Conservation (phyloP, 2,113 vertebrate species). For the Hassar affinis region DNA sequence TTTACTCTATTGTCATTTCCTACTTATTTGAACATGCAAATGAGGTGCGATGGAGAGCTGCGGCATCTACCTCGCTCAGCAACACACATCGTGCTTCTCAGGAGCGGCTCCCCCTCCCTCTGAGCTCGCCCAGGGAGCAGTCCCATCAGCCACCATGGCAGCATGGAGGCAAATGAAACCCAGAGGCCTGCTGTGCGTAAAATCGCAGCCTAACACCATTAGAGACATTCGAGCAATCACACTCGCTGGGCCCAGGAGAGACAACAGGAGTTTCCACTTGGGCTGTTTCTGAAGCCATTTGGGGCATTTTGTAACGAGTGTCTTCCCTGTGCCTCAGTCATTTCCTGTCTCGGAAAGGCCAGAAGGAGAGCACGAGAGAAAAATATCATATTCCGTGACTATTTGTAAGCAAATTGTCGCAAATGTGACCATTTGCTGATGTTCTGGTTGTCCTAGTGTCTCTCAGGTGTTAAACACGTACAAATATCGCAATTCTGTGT, state of each 20-base stretch:
- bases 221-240: constrained; percentile 55
- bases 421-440: background rate
- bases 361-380: background rate
- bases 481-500: no score
- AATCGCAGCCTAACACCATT: constrained; percentile 57
- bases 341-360: constrained; percentile 37
- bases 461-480: background rate
- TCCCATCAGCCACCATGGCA: constrained; percentile 46
- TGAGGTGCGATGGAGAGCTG: constrained; percentile 44
- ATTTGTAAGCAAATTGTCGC: background rate
- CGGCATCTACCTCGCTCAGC: constrained; percentile 44
- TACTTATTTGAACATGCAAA: constrained; percentile 59
- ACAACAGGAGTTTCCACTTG: constrained; percentile 46
- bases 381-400: background rate
- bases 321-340: constrained; percentile 19
- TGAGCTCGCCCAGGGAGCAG: constrained; percentile 9
- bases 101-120: constrained; percentile 31
- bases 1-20: constrained; percentile 51
- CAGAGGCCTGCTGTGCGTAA: constrained; percentile 53
- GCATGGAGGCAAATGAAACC: constrained; percentile 42
- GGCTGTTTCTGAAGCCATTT: constrained; percentile 42
- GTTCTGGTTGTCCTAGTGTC: background rate
- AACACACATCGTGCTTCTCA: constrained; percentile 39
- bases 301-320: constrained; percentile 18
- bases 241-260: constrained; percentile 38